Evolutionary conservation across 2,113 vertebrate genomes (phyloP), one percentile per base, ranked within the genome.

Genomic region (Varanus salvator): DNA sequence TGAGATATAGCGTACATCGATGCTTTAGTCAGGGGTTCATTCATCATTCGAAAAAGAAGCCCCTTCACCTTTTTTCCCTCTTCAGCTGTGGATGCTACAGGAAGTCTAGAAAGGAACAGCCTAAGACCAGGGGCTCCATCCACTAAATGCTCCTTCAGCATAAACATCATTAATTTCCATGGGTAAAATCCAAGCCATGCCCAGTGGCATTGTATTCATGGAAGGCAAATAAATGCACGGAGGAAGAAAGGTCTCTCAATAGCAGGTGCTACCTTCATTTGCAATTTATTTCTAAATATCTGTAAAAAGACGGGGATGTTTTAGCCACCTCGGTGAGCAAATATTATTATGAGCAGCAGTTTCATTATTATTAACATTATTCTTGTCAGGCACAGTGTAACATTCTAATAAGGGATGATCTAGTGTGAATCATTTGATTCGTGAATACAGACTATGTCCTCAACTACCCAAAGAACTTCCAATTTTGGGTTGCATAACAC

Each of bases 11-110:
- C 34, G 91, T 92, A 95, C 94, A 96, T 94, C 88, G 83, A 66
- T 72, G 83, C 93, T 92, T 89, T 44, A 91, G 72, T 29, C 94
- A 93, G 92, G 11, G 87, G 92, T 94, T 86, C 95, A 96, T 96
- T 66, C 93, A 96, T 96, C 96, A 96, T 82, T 0, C 60, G 7
- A 23, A 48, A 82, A 86, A 66, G 92, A 85, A 92, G 85, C 54
- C 83, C 44, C 48, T 85, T 85, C 48, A 31, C 60, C 64, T 4
- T 17, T 60, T 31, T 11, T 44, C 25, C 74, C 60, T 54, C 82
- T 23, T 57, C 29, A 4, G 2, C 64, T 85, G 12, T 17, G 8
- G 81, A 52, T 84, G 57, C 44, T 68, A 54, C 82, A 27, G 44
- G 52, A 19, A 5, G 74, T 38, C 72, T 52, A 52, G 52, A 34